Base-by-base conservation (phyloP, 2,888 invertebrate genomes). In the Pyralis farinalis region DNA sequence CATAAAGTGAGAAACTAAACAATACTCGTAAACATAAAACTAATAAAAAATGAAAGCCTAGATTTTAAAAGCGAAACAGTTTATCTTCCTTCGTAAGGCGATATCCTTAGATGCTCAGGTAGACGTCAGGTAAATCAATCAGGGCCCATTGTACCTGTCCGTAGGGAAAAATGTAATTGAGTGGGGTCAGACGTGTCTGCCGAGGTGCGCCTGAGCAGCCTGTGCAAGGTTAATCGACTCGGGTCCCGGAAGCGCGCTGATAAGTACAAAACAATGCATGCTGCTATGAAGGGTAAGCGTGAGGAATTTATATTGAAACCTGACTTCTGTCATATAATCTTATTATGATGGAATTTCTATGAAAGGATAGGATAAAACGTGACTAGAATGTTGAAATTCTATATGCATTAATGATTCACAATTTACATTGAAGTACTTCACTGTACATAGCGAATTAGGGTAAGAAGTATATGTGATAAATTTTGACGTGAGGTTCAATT, bases 131-230 rank as follows among this genome's bases (percentile, higher is more conserved):
- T 63, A 67, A 68, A 77, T 78, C 73, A 73, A 79, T 78, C 71
- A 69, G 43, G 44, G 39, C 22, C 50, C 52, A 53, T 58, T 62
- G 59, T 59, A 49, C 63, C 63, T 63, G 66, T 66, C 63, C 50
- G 55, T 63, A 51, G 57, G 62, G 68, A 75, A 72, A 75, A 74
- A 74, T 71, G 65, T 71, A 72, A 73, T 71, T 67, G 72, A 75
- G 71, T 71, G 68, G 50, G 53, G 61, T 64, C 58, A 25, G 25
- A n/a, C 25, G n/a, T 25, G 25, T n/a, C 25, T 16, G 16, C 68
- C 70, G 68, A 63, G 55, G 46, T 50, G 55, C 52, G 45, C 55
- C 49, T 39, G 51, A 35, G 45, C 45, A 47, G 33, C 33, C 40
- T 34, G 16, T 16, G 25, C 11, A 11, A 31, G 39, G 33, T 35